Conservation (phyloP, 2,797 vertebrate species). For the Kryptopterus vitreolus region DNA sequence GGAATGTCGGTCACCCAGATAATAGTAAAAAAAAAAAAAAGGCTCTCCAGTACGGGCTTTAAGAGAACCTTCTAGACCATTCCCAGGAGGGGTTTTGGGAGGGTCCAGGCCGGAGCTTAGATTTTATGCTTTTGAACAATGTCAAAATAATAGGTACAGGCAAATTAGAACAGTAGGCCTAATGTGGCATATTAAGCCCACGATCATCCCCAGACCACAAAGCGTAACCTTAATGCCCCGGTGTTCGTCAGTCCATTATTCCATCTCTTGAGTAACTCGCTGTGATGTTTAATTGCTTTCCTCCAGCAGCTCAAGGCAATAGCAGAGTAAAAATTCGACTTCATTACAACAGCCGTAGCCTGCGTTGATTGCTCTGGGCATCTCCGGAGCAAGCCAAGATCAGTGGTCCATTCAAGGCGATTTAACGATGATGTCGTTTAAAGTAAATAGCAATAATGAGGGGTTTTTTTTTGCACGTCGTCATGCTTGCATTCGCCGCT, state of each 20-base stretch:
- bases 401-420: constrained; percentile 18
- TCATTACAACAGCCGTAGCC: constrained; percentile 37
- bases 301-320: constrained; percentile 31
- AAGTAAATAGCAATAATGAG: constrained; percentile 12
- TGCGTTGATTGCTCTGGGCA: constrained; percentile 31
- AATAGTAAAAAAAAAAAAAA: constrained; percentile 9
- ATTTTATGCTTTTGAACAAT: constrained; percentile 36
- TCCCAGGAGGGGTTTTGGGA: background rate
- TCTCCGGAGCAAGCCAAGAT: constrained; percentile 20
- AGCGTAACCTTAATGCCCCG: constrained; percentile 31
- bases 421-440: background rate
- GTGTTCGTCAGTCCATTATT: constrained; percentile 41
- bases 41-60: background rate
- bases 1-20: constrained; percentile 25
- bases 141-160: constrained; percentile 39
- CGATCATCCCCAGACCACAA: constrained; percentile 40
- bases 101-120: constrained; percentile 2
- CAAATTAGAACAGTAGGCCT: constrained; percentile 42
- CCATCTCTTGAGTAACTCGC: constrained; percentile 38
- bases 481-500: background rate
- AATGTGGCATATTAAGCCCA: constrained; percentile 39
- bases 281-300: constrained; percentile 51
- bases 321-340: constrained; percentile 39
- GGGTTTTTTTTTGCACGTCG: constrained; percentile 10
- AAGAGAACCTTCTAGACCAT: background rate